These are phyloP conservation scores for Dicaeum eximium DNA, from an alignment of 2,113 vertebrate genomes.

Conservation along the genomic window DNA sequence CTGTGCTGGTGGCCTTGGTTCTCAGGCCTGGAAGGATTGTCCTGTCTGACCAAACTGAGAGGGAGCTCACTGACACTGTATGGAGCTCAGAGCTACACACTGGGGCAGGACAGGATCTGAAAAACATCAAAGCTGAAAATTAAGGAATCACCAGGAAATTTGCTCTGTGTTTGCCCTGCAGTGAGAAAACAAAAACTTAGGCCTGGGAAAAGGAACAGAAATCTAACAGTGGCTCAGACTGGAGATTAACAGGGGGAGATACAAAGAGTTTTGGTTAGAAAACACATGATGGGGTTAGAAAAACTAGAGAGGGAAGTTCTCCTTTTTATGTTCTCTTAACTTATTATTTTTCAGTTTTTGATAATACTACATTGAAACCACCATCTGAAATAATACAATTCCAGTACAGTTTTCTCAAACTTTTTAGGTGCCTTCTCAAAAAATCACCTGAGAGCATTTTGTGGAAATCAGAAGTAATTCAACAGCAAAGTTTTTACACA, in stretches of 20 bases:
- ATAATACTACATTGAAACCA: neutral
- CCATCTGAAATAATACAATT: neutral
- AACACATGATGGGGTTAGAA: neutral
- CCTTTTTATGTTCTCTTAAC: too few species aligned
- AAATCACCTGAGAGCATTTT: neutral
- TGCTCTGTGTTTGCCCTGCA: neutral
- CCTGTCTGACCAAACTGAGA: neutral
- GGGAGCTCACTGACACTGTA: neutral
- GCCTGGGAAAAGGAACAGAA: neutral
- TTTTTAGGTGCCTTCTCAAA: neutral
- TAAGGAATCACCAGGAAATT: neutral
- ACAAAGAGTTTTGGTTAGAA: neutral
- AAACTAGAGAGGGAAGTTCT: neutral
- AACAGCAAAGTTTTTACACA: neutral
- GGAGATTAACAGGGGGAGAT: neutral
- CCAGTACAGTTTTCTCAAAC: neutral
- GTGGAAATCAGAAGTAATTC: neutral
- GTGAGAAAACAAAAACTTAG: neutral
- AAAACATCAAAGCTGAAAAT: neutral
- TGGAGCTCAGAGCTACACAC: neutral
- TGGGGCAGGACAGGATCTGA: neutral
- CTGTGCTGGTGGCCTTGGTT: neutral
- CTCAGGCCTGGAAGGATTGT: neutral
- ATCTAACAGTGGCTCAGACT: neutral
- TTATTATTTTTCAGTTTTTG: neutral